A percentile compares a stretch with the other conserved stretches of the same genome.
These are phyloP conservation scores for Dryas iulia DNA, from an alignment of 1,140 invertebrate species.

Conservation along the genomic window DNA sequence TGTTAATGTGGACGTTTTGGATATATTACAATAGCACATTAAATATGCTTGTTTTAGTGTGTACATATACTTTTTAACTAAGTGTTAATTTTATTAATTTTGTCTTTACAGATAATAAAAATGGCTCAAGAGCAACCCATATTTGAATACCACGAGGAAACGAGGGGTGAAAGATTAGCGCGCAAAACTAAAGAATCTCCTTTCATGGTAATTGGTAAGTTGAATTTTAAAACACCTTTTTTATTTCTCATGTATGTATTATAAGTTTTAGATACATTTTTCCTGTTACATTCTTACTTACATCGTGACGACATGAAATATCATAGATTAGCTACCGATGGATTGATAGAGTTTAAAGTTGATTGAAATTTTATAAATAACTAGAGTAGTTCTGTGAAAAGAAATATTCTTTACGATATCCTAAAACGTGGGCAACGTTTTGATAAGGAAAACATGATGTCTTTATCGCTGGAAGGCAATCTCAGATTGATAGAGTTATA, in stretches of 20 bases:
- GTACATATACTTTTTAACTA: neutral
- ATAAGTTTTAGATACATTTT: neutral
- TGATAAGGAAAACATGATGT: neutral
- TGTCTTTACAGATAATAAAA: slow-evolving; percentile 10
- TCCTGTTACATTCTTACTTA: neutral
- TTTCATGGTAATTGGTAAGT: slow-evolving; percentile 84
- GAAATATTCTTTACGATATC: neutral
- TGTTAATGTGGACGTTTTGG: neutral
- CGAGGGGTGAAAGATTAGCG: slow-evolving; percentile 74
- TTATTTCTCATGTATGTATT: neutral
- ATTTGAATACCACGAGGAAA: slow-evolving; percentile 72
- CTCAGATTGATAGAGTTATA: neutral
- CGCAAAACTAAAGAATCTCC: slow-evolving; percentile 84
- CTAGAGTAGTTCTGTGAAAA: slow-evolving; percentile 4
- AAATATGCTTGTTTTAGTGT: neutral
- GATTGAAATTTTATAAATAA: neutral
- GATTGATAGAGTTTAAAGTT: neutral
- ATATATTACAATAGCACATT: neutral
- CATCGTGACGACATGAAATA: neutral
- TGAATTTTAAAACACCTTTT: slow-evolving; percentile 10
- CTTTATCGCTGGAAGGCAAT: neutral
- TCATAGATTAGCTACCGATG: neutral
- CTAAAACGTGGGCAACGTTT: no score
- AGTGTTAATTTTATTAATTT: neutral
- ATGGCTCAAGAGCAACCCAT: slow-evolving; percentile 58